These are phyloP conservation scores for Brachyalestes nurse DNA, from an alignment of 2,797 vertebrate genomes.

Conservation along the genomic window DNA sequence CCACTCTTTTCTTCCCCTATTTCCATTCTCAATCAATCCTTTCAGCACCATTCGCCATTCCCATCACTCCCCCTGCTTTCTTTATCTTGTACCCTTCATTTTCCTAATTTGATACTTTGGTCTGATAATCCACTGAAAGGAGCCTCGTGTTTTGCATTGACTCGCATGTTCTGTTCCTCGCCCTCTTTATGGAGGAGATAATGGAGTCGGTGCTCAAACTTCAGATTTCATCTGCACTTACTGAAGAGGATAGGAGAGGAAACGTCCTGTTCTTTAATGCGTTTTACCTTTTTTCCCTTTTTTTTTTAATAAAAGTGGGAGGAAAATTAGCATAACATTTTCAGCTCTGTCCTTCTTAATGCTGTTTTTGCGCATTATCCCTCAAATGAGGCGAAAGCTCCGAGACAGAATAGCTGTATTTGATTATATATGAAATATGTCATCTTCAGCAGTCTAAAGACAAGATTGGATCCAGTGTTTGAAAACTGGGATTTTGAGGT, in stretches of 20 bases:
- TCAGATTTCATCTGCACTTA: slow-evolving; percentile 73
- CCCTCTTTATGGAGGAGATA: slow-evolving; percentile 62
- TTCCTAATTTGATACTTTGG: slow-evolving; percentile 80
- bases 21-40: slow-evolving; percentile 61
- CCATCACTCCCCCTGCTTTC: slow-evolving; percentile 57
- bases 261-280: slow-evolving; percentile 64
- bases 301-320: slow-evolving; percentile 13
- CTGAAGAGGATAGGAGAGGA: slow-evolving; percentile 64
- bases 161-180: slow-evolving; percentile 60
- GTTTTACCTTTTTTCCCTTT: slow-evolving; percentile 12
- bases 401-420: slow-evolving; percentile 6
- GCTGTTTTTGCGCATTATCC: slow-evolving; percentile 26
- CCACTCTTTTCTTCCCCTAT: slow-evolving; percentile 46
- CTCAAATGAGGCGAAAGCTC: slow-evolving; percentile 34
- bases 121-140: slow-evolving; percentile 73
- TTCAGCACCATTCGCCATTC: slow-evolving; percentile 47
- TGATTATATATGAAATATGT: slow-evolving; percentile 30
- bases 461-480: background rate
- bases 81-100: slow-evolving; percentile 79
- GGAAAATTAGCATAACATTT: slow-evolving; percentile 43
- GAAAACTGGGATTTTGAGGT: background rate
- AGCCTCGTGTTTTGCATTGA: slow-evolving; percentile 65
- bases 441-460: background rate
- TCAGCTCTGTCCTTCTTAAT: slow-evolving; percentile 27
- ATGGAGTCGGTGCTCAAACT: slow-evolving; percentile 73